Base-by-base conservation (phyloP, 1,140 invertebrate species). In the Brachionus rubens region DNA sequence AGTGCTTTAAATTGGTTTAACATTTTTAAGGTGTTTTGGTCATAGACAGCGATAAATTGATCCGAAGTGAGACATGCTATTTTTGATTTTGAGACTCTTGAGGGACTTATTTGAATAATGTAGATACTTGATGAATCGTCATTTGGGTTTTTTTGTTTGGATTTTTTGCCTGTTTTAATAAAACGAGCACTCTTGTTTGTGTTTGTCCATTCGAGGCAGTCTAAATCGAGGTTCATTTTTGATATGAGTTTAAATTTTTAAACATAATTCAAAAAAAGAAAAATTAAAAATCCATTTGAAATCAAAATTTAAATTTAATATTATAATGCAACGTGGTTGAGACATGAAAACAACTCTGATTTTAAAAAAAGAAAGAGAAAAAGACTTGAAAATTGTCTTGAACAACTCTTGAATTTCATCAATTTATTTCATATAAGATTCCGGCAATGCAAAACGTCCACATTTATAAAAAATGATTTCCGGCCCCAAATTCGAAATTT, bases 151-250 rank as follows among this genome's bases (percentile, higher is more conserved):
- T 46, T 65, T 65, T 65, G 28, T 0, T 62, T 62, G 14, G 33
- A 43, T 24, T 65, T 65, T 43, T 65, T 65, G 19, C 10, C 19
- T 14, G 59, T 65, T 43, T 65, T 65, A 7, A 65, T 43, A 12
- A 43, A 12, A 28, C 59, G 59, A 28, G 59, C 59, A 24, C 21
- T 43, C 16, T 65, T 41, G 19, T 65, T 65, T 9, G 40, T 65
- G 19, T 65, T 65, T 65, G 24, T 65, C 59, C 59, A 65, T 28
- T 65, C 59, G 24, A 24, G 24, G 12, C 59, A 65, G 24, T 65
- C 21, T 24, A 65, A 43, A n/a, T 43, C 16, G 24, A 65, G 59
- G 24, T 41, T 43, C 59, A 65, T 65, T 43, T 59, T 59, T 59
- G 28, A n/a, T 54, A 28, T 26, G 24, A 54, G 10, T n/a, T n/a